Base-by-base conservation (phyloP, 2,888 invertebrate genomes). In the Mythimna pallens region DNA sequence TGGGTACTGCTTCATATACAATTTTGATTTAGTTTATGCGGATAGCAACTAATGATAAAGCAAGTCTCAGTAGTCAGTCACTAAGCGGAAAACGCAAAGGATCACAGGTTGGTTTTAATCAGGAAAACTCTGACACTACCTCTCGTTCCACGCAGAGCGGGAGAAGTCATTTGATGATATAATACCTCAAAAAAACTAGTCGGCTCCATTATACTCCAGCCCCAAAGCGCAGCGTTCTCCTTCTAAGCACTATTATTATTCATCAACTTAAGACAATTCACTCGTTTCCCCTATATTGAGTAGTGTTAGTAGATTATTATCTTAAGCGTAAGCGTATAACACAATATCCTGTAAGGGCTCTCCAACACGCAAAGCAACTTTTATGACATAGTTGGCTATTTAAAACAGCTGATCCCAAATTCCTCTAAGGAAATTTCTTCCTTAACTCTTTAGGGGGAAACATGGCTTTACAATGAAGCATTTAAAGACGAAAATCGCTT, bases 391-490 rank as follows among this genome's bases (percentile, higher is more conserved):
- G 55, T 61, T 58, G 63, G 69, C 76, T 67, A 72, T 72, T 69
- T 67, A 69, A 71, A 76, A 61, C 80, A 65, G 52, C 72, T 64
- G 65, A 64, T 67, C 34, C 62, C 40, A 80, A 70, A 80, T 69
- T 64, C 65, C 50, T 58, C 67, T 63, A 52, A 64, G n/a, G 70
- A 65, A 59, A 61, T 47, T 66, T 63, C 66, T 54, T 67, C 22
- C 61, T 70, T 55, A 65, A 36, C 20, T 55, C 12, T 68, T 58
- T 20, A 77, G 30, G 4, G 4, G 50, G 14, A 84, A 79, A 73
- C 30, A 59, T 34, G 8, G 54, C 68, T 73, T 70, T 71, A 73
- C 9, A 0, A 0, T 3, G 9, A 7, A 58, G 20, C 14, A 8
- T 10, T 30, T 73, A 80, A 40, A 73, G 70, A 62, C 57, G 61